phyloP scores from a whole-genome alignment of 2,888 invertebrate species.

The Hemicrepidius hirtus region DNA sequence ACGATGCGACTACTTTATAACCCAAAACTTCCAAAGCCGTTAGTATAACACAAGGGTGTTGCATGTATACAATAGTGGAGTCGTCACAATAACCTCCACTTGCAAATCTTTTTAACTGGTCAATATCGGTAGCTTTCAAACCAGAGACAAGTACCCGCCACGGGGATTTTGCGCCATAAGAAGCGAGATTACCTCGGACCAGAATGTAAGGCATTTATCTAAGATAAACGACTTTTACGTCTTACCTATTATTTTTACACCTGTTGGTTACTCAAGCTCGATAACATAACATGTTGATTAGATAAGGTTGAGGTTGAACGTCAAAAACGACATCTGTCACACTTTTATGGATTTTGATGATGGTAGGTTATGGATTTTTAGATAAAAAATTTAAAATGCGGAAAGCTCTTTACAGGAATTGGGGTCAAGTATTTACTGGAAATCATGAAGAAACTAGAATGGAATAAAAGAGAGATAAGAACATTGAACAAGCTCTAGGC shows the following conservation, averaged over 20 bases:
- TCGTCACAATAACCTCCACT: constrained; percentile 90
- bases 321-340: neutral
- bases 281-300: constrained; percentile 1
- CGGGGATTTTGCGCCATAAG: constrained; percentile 90
- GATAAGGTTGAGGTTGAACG: neutral
- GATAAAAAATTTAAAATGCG: too few relatives aligned
- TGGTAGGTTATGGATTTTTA: too few relatives aligned
- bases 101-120: constrained; percentile 87
- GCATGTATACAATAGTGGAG: constrained; percentile 89
- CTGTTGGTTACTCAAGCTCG: constrained; percentile 7
- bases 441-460: too few relatives aligned
- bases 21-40: constrained; percentile 92
- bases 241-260: constrained; percentile 1
- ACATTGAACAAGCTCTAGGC: too few relatives aligned
- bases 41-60: constrained; percentile 91
- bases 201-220: constrained; percentile 89
- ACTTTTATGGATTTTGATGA: constrained; percentile 8
- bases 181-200: constrained; percentile 91
- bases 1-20: constrained; percentile 91
- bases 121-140: constrained; percentile 88
- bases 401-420: too few relatives aligned
- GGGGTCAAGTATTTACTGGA: too few relatives aligned
- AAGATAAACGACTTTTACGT: neutral
- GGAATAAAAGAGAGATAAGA: too few relatives aligned
- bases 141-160: constrained; percentile 92